Percentiles rank a stretch among this genome's conserved stretches.
These are phyloP conservation scores for Atta colombica DNA, from an alignment of 1,140 invertebrate genomes.

Conservation along the genomic window DNA sequence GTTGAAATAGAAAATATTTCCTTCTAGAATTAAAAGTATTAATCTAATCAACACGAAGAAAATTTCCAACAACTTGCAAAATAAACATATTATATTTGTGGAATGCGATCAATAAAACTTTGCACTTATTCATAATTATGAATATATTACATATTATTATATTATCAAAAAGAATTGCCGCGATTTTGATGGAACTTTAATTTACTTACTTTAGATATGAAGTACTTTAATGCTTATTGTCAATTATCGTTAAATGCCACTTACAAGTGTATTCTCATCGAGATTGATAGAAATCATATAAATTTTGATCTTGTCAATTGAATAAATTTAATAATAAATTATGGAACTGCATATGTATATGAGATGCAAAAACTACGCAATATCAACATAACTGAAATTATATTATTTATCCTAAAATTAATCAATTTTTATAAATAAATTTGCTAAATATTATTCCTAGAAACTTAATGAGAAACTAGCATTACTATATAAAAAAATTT, in stretches of 20 bases:
- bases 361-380: too few species aligned
- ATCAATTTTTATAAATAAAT: neutral
- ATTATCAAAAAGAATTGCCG: neutral
- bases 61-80: too few species aligned
- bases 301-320: neutral
- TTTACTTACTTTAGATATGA: neutral
- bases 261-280: neutral
- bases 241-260: neutral
- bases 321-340: conserved; percentile 6
- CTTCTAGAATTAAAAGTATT: too few species aligned
- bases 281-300: neutral
- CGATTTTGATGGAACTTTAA: neutral
- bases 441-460: neutral
- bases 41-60: too few species aligned
- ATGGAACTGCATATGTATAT: too few species aligned
- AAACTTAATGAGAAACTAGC: neutral
- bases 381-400: too few species aligned
- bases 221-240: neutral
- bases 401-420: neutral
- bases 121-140: neutral
- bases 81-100: too few species aligned
- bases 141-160: too few species aligned
- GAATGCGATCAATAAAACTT: neutral
- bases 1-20: too few species aligned
- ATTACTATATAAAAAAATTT: too few species aligned